Percentiles rank a stretch among this genome's conserved stretches.
Conservation (phyloP, 2,888 invertebrate species). For the Hirtodrosophila alboralis region DNA sequence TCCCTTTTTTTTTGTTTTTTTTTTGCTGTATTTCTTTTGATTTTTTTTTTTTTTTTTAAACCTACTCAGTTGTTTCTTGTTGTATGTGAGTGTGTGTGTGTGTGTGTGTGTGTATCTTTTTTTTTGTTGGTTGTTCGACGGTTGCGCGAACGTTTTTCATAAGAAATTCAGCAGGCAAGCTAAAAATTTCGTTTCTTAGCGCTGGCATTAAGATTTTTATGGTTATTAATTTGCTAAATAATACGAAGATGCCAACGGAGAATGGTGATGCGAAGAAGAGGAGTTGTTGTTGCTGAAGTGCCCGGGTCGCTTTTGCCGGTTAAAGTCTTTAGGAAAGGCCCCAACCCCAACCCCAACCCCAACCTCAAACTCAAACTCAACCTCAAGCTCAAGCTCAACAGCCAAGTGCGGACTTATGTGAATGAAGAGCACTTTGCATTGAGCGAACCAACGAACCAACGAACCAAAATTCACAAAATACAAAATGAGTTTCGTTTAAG, state of each 20-base stretch:
- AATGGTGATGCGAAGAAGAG: constrained; percentile 29
- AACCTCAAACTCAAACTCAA: constrained; percentile 21
- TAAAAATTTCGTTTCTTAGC: constrained; percentile 73
- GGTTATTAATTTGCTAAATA: constrained; percentile 79
- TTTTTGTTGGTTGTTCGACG: constrained; percentile 29
- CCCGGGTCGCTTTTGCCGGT: constrained; percentile 34
- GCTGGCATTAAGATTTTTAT: constrained; percentile 78
- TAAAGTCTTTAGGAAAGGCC: constrained; percentile 46
- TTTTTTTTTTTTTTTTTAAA: constrained; percentile 20
- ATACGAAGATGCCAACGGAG: constrained; percentile 65
- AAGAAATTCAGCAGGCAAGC: constrained; percentile 78
- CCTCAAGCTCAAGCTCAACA: constrained; percentile 23
- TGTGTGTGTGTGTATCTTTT: constrained; percentile 3
- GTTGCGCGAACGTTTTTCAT: constrained; percentile 68
- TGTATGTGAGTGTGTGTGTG: constrained; percentile 11
- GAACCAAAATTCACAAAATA: not conserved
- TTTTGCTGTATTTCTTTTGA: constrained; percentile 37
- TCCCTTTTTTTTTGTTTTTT: constrained; percentile 22
- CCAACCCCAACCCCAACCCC: constrained; percentile 13
- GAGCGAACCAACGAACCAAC: constrained; percentile 13
- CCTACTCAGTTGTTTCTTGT: constrained; percentile 44
- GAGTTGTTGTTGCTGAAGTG: constrained; percentile 37
- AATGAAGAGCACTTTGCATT: constrained; percentile 78
- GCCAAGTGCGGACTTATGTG: constrained; percentile 60
- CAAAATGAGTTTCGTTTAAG: constrained; percentile 28